phyloP scores from a whole-genome alignment of 2,113 vertebrate genomes.

The Cyphomyrus plagiostoma region DNA sequence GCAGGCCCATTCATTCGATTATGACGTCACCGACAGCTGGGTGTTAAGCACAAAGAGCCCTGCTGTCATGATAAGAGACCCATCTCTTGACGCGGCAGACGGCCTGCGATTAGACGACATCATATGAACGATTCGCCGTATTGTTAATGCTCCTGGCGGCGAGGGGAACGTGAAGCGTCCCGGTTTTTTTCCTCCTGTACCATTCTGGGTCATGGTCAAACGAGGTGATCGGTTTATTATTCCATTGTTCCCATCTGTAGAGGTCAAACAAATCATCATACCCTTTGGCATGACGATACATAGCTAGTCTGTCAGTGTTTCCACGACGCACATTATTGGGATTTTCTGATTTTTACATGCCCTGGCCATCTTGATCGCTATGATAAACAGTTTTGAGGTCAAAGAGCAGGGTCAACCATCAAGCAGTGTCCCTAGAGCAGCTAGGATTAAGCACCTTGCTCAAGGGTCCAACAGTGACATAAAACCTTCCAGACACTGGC shows the following conservation, averaged over 20 bases:
- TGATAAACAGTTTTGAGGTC: background rate
- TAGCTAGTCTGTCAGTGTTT: constrained; percentile 29
- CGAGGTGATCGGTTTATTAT: constrained; percentile 17
- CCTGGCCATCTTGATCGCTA: background rate
- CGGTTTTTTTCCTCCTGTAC: background rate
- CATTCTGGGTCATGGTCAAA: background rate
- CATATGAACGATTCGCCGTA: constrained; percentile 13
- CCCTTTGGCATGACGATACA: constrained; percentile 10
- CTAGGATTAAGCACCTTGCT: background rate
- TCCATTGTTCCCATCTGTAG: constrained; percentile 6
- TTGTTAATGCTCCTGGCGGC: constrained; percentile 8
- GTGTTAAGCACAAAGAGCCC: constrained; percentile 13
- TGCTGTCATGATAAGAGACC: constrained; percentile 20
- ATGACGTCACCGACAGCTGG: constrained; percentile 22
- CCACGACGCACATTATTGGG: background rate
- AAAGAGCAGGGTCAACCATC: background rate
- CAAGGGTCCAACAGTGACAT: background rate
- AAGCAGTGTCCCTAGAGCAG: background rate
- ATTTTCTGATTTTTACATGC: background rate
- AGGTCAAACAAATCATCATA: constrained; percentile 17
- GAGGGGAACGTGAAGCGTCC: background rate
- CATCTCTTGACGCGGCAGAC: constrained; percentile 17
- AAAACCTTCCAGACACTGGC: background rate
- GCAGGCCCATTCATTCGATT: background rate
- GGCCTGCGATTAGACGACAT: constrained; percentile 9